A percentile compares a stretch with the other conserved stretches of the same genome.
Evolutionary conservation across 2,797 vertebrate genomes (phyloP).

Genomic region (Enteromius mattozi): DNA sequence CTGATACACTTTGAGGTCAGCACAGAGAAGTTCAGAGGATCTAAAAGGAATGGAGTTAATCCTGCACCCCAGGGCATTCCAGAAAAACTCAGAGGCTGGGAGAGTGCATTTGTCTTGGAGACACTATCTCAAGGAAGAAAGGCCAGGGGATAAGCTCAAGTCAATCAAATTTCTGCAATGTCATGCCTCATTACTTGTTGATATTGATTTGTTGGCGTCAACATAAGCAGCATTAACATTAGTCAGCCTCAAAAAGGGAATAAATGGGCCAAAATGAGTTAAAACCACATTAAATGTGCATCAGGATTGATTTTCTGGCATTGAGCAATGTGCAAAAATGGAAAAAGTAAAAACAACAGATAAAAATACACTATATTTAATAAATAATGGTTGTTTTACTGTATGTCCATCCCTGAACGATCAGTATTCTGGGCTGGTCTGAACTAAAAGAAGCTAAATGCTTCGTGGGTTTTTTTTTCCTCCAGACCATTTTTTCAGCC

Average conservation of each 20-base stretch:
- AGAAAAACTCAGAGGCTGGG: slow-evolving; percentile 22
- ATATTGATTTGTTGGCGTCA: slow-evolving; percentile 31
- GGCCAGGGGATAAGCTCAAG: slow-evolving; percentile 30
- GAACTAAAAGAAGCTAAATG: slow-evolving; percentile 47
- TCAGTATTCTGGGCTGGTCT: slow-evolving; percentile 49
- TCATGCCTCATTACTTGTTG: slow-evolving; percentile 38
- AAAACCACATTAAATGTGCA: slow-evolving; percentile 41
- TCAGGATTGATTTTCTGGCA: slow-evolving; percentile 33
- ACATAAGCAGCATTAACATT: slow-evolving; percentile 13
- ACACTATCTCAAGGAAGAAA: slow-evolving; percentile 13
- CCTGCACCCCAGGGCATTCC: slow-evolving; percentile 48
- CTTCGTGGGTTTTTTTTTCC: slow-evolving; percentile 35
- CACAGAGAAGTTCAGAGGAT: slow-evolving; percentile 35
- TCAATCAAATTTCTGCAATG: slow-evolving; percentile 48
- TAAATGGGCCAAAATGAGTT: slow-evolving; percentile 34
- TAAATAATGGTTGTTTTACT: slow-evolving; percentile 35
- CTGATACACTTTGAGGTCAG: slow-evolving; percentile 48
- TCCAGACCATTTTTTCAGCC: slow-evolving; percentile 54
- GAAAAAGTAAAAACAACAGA: slow-evolving; percentile 19
- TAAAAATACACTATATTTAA: slow-evolving; percentile 25
- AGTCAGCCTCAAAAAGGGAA: slow-evolving; percentile 27
- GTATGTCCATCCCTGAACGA: slow-evolving; percentile 27
- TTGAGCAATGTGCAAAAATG: slow-evolving; percentile 30
- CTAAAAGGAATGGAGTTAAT: slow-evolving; percentile 63
- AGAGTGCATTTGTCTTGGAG: slow-evolving; percentile 23